A percentile compares a stretch with the other conserved stretches of the same genome.
Evolutionary conservation across 2,113 vertebrate species (phyloP).

Genomic region (Xerus inauris): DNA sequence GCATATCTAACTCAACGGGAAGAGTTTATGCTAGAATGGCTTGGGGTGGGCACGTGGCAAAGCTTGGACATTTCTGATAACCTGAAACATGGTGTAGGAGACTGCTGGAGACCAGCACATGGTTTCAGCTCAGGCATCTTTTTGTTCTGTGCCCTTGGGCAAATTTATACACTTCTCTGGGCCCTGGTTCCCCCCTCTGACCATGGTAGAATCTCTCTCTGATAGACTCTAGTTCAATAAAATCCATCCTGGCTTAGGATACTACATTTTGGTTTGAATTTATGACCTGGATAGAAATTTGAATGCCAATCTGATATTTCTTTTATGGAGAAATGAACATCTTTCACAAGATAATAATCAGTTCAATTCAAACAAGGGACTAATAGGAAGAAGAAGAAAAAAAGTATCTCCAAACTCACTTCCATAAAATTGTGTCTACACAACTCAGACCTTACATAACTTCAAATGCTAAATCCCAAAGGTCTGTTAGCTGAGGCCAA

Average conservation of each 20-base stretch:
- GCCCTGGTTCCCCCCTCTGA: not conserved
- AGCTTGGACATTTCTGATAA: not conserved
- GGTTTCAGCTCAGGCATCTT: not conserved
- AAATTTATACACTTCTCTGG: not conserved
- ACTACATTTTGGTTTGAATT: not conserved
- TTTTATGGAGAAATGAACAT: constrained; percentile 23
- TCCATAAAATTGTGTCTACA: not conserved
- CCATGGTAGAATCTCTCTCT: not conserved
- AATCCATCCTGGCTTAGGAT: not conserved
- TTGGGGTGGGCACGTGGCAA: not conserved
- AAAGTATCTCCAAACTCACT: not conserved
- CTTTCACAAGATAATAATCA: not conserved
- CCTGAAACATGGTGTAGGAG: not conserved
- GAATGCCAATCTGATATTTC: not conserved
- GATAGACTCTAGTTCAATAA: not conserved
- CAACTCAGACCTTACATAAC: not conserved
- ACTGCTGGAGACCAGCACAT: not conserved
- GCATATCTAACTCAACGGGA: not conserved
- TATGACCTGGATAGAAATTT: not conserved
- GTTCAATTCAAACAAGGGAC: not conserved
- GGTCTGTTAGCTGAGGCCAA: not conserved
- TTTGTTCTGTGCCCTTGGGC: not conserved
- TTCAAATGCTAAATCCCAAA: not conserved
- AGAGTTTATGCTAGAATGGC: not conserved
- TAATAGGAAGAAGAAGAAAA: constrained; percentile 5